Conservation (phyloP, 1,140 invertebrate genomes). For the Dreissena polymorpha region DNA sequence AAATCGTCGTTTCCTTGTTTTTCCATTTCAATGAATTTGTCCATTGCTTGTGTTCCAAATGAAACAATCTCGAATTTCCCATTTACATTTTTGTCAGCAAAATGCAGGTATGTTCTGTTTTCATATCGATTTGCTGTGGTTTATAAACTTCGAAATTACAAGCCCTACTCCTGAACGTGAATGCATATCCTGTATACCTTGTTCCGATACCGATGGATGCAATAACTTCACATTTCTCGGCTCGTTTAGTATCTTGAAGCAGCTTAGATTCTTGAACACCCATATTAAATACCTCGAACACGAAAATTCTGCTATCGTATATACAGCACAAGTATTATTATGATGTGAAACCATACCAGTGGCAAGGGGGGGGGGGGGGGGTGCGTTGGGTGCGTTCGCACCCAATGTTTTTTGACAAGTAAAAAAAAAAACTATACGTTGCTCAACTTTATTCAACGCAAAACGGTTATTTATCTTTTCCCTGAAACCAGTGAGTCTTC, state of each 20-base stretch:
- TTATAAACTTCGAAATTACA: background rate
- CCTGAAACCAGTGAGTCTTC: no score
- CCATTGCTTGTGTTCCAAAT: conserved; percentile 38
- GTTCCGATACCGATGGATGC: conserved; percentile 55
- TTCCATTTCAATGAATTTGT: conserved; percentile 4
- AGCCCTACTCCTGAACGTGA: conserved; percentile 3
- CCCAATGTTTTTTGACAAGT: no score
- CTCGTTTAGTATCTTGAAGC: background rate
- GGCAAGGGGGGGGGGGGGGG: no score
- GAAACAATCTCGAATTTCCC: background rate
- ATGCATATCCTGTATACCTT: conserved; percentile 46
- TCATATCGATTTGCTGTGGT: background rate
- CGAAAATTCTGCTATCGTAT: no score
- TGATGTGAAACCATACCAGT: no score
- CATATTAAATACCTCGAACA: no score
- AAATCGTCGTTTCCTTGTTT: background rate
- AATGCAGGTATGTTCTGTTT: conserved; percentile 24
- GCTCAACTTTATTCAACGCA: no score
- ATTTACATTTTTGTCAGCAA: background rate
- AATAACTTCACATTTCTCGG: background rate
- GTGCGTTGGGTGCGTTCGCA: no score
- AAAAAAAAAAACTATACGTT: no score
- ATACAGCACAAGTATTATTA: no score
- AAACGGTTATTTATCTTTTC: no score
- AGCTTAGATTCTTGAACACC: background rate